Percentiles rank a stretch among this genome's conserved stretches.
These are phyloP conservation scores for Sminthopsis crassicaudata DNA, from an alignment of 2,113 vertebrate species.

Conservation along the genomic window DNA sequence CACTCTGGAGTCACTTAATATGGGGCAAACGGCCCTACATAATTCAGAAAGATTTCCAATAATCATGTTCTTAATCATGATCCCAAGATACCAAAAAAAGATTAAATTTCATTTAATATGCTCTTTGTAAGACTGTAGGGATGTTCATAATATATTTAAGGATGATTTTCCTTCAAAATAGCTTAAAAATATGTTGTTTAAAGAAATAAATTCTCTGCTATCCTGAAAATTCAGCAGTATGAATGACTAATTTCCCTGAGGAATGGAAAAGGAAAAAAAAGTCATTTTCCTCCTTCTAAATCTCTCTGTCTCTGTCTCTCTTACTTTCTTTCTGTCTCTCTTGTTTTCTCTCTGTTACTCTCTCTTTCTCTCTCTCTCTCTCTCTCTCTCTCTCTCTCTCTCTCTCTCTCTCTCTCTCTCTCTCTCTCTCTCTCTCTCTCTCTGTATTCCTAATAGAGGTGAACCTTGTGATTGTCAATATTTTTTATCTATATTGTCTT, in stretches of 20 bases:
- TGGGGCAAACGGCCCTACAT: background rate
- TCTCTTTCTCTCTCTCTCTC: no score
- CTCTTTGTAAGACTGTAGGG: background rate
- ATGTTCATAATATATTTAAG: background rate
- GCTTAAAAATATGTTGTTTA: background rate
- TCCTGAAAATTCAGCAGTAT: background rate
- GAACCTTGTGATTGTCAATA: background rate
- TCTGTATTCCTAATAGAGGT: no score
- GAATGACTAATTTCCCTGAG: background rate
- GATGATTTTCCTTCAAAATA: background rate
- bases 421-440: no score
- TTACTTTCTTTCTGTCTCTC: no score
- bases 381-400: background rate
- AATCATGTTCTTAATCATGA: background rate
- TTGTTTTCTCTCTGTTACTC: no score
- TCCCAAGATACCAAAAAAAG: background rate
- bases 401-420: no score
- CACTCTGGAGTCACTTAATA: background rate
- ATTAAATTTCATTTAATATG: background rate
- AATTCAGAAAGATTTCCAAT: background rate
- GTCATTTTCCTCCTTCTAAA: background rate
- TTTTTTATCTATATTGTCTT: background rate
- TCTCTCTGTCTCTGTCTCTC: background rate
- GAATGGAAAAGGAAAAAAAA: background rate
- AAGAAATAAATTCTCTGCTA: background rate